phyloP scores from a whole-genome alignment of 2,888 invertebrate genomes.

The Seira sanloemensis region DNA sequence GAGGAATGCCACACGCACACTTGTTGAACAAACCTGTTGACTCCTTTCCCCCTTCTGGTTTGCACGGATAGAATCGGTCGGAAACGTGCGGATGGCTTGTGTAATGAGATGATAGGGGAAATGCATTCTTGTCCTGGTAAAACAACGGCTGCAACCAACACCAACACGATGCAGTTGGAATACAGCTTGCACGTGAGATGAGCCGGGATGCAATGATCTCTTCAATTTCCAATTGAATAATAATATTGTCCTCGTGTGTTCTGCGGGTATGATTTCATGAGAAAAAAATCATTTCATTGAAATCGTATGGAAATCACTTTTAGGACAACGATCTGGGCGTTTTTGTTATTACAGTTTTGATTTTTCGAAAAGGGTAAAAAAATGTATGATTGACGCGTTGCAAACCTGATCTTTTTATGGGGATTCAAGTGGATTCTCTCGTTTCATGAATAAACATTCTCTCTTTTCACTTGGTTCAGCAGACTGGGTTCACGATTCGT shows the following conservation, averaged over 20 bases:
- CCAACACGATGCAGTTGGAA: too few relatives aligned
- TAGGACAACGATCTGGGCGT: constrained; percentile 57
- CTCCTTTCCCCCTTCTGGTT: background rate
- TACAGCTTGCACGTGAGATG: too few relatives aligned
- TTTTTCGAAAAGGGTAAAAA: too few relatives aligned
- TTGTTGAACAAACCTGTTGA: constrained; percentile 9
- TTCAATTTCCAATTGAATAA: too few relatives aligned
- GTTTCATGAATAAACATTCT: constrained; percentile 7
- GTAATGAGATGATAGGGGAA: background rate
- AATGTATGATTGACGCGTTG: constrained; percentile 58
- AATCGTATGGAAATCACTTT: too few relatives aligned
- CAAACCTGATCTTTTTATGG: constrained; percentile 51
- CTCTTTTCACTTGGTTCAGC: too few relatives aligned
- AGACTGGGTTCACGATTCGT: too few relatives aligned
- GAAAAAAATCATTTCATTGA: too few relatives aligned
- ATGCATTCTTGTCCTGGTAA: background rate
- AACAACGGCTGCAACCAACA: too few relatives aligned
- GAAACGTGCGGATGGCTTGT: background rate
- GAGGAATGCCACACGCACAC: constrained; percentile 48
- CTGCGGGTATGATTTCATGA: too few relatives aligned
- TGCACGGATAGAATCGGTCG: background rate
- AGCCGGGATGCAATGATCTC: too few relatives aligned
- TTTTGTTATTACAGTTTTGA: constrained; percentile 40
- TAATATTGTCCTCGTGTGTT: too few relatives aligned
- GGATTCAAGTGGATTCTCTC: constrained; percentile 14